Evolutionary conservation across 2,888 invertebrate species (phyloP).

Genomic region (Noctuana brunneofusca): DNA sequence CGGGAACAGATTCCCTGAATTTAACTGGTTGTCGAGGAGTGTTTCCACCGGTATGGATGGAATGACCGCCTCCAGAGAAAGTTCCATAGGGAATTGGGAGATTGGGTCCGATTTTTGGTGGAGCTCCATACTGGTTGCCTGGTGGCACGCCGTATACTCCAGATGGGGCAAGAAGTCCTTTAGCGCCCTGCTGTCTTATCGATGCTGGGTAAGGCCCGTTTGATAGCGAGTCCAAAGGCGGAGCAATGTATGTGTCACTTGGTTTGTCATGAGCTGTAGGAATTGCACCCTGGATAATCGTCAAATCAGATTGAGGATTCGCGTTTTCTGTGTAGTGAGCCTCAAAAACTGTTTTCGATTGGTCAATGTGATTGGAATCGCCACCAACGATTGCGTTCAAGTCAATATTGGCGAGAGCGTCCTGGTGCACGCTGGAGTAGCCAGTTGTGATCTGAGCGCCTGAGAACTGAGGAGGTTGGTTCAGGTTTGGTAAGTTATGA

Average conservation of each 20-base stretch:
- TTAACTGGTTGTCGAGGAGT: conserved; percentile 85
- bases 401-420: conserved; percentile 70
- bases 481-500: conserved; percentile 47
- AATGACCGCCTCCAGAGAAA: conserved; percentile 70
- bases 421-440: conserved; percentile 73
- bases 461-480: conserved; percentile 51
- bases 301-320: conserved; percentile 52
- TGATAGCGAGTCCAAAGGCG: conserved; percentile 72
- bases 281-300: conserved; percentile 48
- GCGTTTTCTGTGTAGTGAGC: conserved; percentile 75
- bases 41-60: conserved; percentile 66
- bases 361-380: conserved; percentile 75
- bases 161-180: conserved; percentile 83
- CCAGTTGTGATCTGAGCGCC: conserved; percentile 66
- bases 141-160: conserved; percentile 85
- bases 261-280: conserved; percentile 49
- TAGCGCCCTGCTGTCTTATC: conserved; percentile 69
- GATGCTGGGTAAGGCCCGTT: conserved; percentile 64
- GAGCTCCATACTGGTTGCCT: conserved; percentile 75
- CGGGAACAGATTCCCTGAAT: conserved; percentile 89
- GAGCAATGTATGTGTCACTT: conserved; percentile 66
- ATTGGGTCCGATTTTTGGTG: conserved; percentile 57
- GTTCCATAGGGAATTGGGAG: conserved; percentile 73
- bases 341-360: conserved; percentile 77
- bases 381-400: conserved; percentile 72